Evolutionary conservation across 2,888 invertebrate genomes (phyloP).

Genomic region (Orthosia gothica): DNA sequence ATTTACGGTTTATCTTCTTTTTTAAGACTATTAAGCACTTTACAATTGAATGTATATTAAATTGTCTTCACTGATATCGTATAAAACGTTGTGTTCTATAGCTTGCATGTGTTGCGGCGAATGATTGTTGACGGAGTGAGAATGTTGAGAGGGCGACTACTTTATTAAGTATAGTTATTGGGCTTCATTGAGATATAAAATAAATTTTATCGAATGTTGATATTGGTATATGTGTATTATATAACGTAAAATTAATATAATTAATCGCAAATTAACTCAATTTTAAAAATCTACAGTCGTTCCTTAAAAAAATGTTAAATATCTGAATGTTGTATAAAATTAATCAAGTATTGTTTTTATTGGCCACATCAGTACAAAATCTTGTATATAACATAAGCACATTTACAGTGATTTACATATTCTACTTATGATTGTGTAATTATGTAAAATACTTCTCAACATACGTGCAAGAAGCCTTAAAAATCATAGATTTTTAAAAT

Average conservation of each 20-base stretch:
- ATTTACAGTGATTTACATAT: constrained; percentile 86
- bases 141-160: constrained; percentile 55
- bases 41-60: constrained; percentile 65
- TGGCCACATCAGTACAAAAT: constrained; percentile 90
- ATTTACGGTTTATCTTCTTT: constrained; percentile 73
- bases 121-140: constrained; percentile 66
- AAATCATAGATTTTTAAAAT: constrained; percentile 90
- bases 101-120: constrained; percentile 70
- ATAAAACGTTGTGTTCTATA: constrained; percentile 71
- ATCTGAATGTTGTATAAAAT: constrained; percentile 83
- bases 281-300: constrained; percentile 81
- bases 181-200: constrained; percentile 76
- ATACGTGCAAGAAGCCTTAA: constrained; percentile 90
- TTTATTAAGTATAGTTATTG: constrained; percentile 65
- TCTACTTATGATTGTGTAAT: constrained; percentile 87
- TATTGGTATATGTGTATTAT: constrained; percentile 79
- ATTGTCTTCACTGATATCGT: constrained; percentile 69
- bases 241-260: constrained; percentile 72
- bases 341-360: constrained; percentile 81
- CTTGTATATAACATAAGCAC: constrained; percentile 88
- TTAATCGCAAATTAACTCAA: constrained; percentile 74
- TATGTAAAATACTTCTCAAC: constrained; percentile 88
- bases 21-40: constrained; percentile 75
- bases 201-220: constrained; percentile 84
- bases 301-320: constrained; percentile 76